Evolutionary conservation across 2,888 invertebrate species (phyloP), one percentile per base, ranked within the genome.

Genomic region (Cheilosia scutellata): DNA sequence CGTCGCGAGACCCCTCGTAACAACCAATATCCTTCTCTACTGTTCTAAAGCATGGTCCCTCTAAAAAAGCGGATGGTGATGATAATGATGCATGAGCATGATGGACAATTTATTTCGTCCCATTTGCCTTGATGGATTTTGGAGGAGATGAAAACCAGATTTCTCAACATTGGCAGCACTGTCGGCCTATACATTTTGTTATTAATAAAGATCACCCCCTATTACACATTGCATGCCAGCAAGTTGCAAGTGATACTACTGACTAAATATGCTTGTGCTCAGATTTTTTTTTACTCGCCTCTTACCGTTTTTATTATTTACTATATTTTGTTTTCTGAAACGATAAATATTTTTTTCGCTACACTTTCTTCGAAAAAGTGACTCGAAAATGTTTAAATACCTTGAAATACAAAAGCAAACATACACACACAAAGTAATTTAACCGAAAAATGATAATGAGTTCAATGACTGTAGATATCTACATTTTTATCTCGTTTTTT

Each of bases 401-500:
- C 33, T 63, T 11, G 7, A 57, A 65, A 74, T 57, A 63, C 40
- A n/a, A 75, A 60, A 60, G 68, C 49, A 68, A 55, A 74, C 40
- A 68, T 40, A 49, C 40, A 3, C 57, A 57, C 47, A 13, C 47
- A 40, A 9, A 49, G 62, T 37, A 47, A 25, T 55, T 79, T 72
- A 53, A 65, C 66, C 65, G 76, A 71, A 79, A 40, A 76, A 76
- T 57, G 71, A 80, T 86, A 80, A 86, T 80, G 80, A 80, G 84
- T 80, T 86, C 84, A 86, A 86, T 86, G 84, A 86, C 84, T 86
- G 84, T 71, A 71, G 70, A 79, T 75, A n/a, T n/a, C n/a, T n/a
- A 84, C 80, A 80, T 79, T 84, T 84, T 63, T 58, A 75, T 70
- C 70, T 71, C 53, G 51, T 13, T 49, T 20, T 13, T 51, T 11